A percentile compares a stretch with the other conserved stretches of the same genome.
Conservation (phyloP, 2,888 invertebrate genomes). For the Coelopa pilipes region DNA sequence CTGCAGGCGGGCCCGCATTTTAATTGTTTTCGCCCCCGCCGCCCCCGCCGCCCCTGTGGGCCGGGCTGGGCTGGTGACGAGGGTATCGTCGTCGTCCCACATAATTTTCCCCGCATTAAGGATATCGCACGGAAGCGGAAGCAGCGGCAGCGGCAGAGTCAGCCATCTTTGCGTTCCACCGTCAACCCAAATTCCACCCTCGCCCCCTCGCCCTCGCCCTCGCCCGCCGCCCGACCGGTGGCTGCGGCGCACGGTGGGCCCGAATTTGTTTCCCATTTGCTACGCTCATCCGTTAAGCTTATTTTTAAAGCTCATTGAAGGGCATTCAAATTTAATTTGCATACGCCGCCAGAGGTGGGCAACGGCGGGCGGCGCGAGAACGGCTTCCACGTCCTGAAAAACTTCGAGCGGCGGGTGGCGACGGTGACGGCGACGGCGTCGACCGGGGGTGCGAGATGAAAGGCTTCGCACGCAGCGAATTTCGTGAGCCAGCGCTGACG, state of each 20-base stretch:
- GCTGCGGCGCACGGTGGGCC: not conserved
- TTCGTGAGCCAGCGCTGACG: conserved; percentile 28
- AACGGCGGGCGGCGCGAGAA: conserved; percentile 7
- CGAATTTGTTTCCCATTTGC: conserved; percentile 33
- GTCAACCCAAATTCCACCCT: not conserved
- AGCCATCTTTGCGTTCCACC: conserved; percentile 3
- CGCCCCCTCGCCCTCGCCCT: not conserved
- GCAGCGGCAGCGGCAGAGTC: conserved; percentile 2
- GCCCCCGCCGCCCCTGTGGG: too few relatives aligned
- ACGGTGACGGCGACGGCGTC: not conserved
- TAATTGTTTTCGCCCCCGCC: conserved; percentile 32
- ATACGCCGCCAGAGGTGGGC: conserved; percentile 13
- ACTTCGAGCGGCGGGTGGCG: conserved; percentile 2
- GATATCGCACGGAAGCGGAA: conserved; percentile 24
- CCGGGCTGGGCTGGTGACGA: not conserved
- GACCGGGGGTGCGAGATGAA: conserved; percentile 31
- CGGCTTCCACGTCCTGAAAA: conserved; percentile 22
- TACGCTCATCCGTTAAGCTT: conserved; percentile 34
- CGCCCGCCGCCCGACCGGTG: not conserved
- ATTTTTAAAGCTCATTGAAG: conserved; percentile 40
- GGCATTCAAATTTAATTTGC: conserved; percentile 44
- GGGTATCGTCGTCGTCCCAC: not conserved
- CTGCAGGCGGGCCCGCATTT: conserved; percentile 13
- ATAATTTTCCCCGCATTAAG: conserved; percentile 12
- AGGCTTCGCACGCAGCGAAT: conserved; percentile 39